Conservation (phyloP, 2,113 vertebrate species). For the Onychostoma macrolepis region DNA sequence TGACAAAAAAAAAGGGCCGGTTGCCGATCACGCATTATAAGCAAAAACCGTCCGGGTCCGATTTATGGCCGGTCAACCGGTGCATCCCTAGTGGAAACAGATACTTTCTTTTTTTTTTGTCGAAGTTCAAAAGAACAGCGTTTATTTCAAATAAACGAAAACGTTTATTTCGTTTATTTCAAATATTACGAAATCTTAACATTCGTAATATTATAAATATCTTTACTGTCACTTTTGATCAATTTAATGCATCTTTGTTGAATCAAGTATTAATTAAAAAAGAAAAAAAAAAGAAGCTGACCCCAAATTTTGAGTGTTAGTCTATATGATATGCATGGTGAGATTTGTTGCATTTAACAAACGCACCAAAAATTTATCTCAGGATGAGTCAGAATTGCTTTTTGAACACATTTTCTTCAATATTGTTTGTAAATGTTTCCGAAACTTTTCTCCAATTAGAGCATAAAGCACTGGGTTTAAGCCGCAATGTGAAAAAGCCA, state of each 20-base stretch:
- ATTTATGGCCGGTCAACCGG: too few relatives aligned
- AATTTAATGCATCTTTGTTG: background rate
- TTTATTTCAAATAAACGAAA: background rate
- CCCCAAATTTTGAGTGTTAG: background rate
- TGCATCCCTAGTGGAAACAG: too few relatives aligned
- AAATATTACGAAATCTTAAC: background rate
- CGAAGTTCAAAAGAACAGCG: background rate
- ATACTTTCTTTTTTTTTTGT: too few relatives aligned
- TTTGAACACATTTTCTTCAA: background rate
- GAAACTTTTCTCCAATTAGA: background rate
- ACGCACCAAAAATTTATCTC: background rate
- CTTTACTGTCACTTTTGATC: background rate
- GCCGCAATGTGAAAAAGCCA: constrained; percentile 5
- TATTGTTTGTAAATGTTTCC: background rate
- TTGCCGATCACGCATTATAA: too few relatives aligned
- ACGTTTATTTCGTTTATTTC: too few relatives aligned
- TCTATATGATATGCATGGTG: background rate
- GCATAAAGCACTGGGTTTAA: constrained; percentile 18
- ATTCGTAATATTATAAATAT: background rate
- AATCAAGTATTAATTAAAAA: background rate
- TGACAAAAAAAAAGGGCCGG: too few relatives aligned
- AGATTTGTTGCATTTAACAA: background rate
- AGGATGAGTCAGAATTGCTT: background rate
- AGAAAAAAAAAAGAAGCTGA: too few relatives aligned
- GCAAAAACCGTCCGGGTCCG: too few relatives aligned